phyloP scores from a whole-genome alignment of 2,797 vertebrate genomes.

The Cirrhinus mrigala region DNA sequence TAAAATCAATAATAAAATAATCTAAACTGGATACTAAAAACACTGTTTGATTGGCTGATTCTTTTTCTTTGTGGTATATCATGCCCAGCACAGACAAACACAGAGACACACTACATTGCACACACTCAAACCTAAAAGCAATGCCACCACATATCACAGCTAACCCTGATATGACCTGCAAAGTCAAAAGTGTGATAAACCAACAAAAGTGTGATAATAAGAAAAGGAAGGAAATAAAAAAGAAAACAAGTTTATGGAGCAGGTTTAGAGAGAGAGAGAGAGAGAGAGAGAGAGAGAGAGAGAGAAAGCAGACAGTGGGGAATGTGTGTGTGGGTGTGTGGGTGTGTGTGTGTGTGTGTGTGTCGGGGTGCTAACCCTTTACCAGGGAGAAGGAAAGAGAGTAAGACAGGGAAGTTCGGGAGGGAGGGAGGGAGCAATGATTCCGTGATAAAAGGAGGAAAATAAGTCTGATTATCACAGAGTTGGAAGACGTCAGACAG shows the following conservation, averaged over 20 bases:
- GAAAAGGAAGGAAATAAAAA: background rate
- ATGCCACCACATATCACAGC: background rate
- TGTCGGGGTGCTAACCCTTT: too few relatives aligned
- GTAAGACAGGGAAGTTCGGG: constrained; percentile 36
- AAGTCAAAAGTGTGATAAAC: background rate
- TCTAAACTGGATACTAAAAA: background rate
- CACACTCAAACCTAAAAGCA: constrained; percentile 54
- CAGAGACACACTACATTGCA: constrained; percentile 74
- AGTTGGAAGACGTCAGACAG: constrained; percentile 86
- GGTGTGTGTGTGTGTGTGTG: too few relatives aligned
- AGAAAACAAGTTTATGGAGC: background rate
- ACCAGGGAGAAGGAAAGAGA: background rate
- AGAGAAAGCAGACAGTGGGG: background rate
- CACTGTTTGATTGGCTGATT: too few relatives aligned
- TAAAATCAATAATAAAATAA: background rate
- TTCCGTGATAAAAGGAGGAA: constrained; percentile 88
- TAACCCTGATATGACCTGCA: background rate
- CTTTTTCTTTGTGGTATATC: background rate
- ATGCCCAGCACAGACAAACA: constrained; percentile 90
- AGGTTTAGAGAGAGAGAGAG: background rate
- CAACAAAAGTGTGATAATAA: background rate
- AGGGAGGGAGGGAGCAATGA: constrained; percentile 71
- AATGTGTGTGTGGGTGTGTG: too few relatives aligned
- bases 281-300: background rate
- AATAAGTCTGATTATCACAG: constrained; percentile 93